Evolutionary conservation across 1,140 invertebrate genomes (phyloP).

Genomic region (Nephila pilipes): DNA sequence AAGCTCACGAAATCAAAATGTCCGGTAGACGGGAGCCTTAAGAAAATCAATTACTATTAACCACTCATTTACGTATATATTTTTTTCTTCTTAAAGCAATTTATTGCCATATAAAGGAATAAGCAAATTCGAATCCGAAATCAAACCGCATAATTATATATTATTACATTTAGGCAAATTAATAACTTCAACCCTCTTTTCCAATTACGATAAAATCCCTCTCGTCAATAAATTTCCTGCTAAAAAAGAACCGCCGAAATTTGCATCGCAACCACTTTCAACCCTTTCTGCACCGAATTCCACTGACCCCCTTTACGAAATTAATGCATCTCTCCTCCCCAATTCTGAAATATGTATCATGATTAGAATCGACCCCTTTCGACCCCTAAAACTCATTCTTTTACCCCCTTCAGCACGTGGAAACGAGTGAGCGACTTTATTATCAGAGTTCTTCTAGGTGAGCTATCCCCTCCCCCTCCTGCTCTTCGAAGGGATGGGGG

Average conservation of each 20-base stretch:
- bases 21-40: no score
- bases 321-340: not conserved
- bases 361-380: slow-evolving; percentile 62
- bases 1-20: no score
- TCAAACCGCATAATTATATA: no score
- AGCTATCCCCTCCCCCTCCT: not conserved
- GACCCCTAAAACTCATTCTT: not conserved
- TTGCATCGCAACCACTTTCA: not conserved
- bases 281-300: slow-evolving; percentile 13
- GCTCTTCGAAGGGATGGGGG: not conserved
- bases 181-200: no score
- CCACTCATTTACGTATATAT: no score
- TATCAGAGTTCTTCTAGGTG: slow-evolving; percentile 40
- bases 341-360: slow-evolving; percentile 53
- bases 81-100: no score
- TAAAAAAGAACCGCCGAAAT: not conserved
- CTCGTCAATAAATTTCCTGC: not conserved
- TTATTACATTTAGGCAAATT: no score
- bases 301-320: not conserved
- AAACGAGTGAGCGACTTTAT: slow-evolving; percentile 13
- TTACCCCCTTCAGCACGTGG: slow-evolving; percentile 42
- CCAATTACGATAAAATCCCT: no score
- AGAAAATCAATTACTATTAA: no score
- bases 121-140: no score
- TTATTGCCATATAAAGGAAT: no score